Conservation (phyloP, 2,888 invertebrate genomes). For the Buathra laborator region DNA sequence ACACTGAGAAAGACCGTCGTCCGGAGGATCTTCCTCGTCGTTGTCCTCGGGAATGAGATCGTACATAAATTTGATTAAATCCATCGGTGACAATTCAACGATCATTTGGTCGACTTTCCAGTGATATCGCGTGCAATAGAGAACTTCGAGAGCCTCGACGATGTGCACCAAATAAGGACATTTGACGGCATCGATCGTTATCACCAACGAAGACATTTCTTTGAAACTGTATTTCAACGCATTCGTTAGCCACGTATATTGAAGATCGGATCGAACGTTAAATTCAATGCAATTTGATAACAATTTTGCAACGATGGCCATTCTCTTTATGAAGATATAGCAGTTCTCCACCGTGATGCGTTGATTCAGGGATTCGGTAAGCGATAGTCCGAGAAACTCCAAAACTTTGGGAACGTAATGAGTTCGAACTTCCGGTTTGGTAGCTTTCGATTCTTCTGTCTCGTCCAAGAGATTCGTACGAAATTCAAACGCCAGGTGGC, state of each 20-base stretch:
- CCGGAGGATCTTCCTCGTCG: slow-evolving; percentile 51
- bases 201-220: slow-evolving; percentile 3
- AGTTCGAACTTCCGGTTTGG: slow-evolving; percentile 54
- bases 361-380: slow-evolving; percentile 66
- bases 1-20: slow-evolving; percentile 26
- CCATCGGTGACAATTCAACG: slow-evolving; percentile 66
- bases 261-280: slow-evolving; percentile 61
- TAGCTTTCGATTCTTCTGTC: slow-evolving; percentile 65
- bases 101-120: slow-evolving; percentile 72
- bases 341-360: slow-evolving; percentile 64
- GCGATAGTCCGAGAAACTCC: slow-evolving; percentile 64
- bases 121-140: slow-evolving; percentile 74
- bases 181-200: background rate
- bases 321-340: slow-evolving; percentile 72
- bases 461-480: slow-evolving; percentile 45
- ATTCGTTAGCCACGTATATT: background rate
- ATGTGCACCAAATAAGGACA: slow-evolving; percentile 61
- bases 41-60: slow-evolving; percentile 71
- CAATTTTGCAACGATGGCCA: slow-evolving; percentile 75
- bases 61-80: slow-evolving; percentile 72
- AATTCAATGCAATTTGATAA: slow-evolving; percentile 75
- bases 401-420: slow-evolving; percentile 67
- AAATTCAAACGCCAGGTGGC: slow-evolving; percentile 73
- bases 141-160: slow-evolving; percentile 69
- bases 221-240: slow-evolving; percentile 21